Conservation (phyloP, 2,888 invertebrate species). For the Alitta virens region DNA sequence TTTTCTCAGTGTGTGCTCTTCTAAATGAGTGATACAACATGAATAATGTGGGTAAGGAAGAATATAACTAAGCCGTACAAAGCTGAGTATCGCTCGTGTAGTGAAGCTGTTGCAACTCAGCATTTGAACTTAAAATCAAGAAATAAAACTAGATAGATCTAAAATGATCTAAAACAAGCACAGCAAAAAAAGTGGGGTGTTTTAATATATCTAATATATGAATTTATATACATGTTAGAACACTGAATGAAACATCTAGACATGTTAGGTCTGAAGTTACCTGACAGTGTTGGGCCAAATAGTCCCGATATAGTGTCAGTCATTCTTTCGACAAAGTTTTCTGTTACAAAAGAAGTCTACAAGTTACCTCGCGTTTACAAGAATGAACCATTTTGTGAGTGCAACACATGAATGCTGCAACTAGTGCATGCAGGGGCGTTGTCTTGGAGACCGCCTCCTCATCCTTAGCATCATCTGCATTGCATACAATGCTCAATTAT, state of each 20-base stretch:
- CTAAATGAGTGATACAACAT: too few relatives aligned
- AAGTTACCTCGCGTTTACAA: conserved; percentile 18
- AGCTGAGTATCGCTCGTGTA: too few relatives aligned
- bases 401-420: conserved; percentile 20
- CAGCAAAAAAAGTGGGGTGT: not conserved
- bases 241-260: too few relatives aligned
- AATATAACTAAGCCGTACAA: too few relatives aligned
- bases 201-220: not conserved
- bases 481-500: too few relatives aligned
- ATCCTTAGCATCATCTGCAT: too few relatives aligned
- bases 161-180: not conserved
- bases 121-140: too few relatives aligned
- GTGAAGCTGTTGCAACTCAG: too few relatives aligned
- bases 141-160: too few relatives aligned
- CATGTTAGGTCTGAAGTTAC: conserved; percentile 1
- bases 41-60: too few relatives aligned
- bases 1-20: too few relatives aligned
- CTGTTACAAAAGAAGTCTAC: conserved; percentile 15
- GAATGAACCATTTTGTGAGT: conserved; percentile 12
- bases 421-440: conserved; percentile 14
- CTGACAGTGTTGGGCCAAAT: conserved; percentile 19
- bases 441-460: conserved; percentile 1
- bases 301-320: conserved; percentile 15
- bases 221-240: not conserved
- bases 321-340: conserved; percentile 23